Evolutionary conservation across 2,888 invertebrate genomes (phyloP), one percentile per base, ranked within the genome.

Genomic region (Aricia artaxerxes): DNA sequence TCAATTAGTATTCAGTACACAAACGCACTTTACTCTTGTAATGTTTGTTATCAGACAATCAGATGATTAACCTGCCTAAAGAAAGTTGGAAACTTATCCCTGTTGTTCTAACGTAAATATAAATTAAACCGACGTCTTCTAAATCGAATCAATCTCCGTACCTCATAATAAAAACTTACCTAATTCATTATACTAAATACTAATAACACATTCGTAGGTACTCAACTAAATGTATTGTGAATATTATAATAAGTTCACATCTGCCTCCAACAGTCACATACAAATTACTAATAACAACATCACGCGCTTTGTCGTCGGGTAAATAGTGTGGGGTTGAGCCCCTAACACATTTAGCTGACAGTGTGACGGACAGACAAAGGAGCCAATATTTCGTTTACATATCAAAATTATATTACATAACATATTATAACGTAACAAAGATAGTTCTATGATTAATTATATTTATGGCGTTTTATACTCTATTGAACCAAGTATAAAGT

Each of bases 221-320:
- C 69, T 61, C 24, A 61, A 24, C 61, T 64, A 69, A 35, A 38
- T 69, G 35, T 69, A 69, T 69, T 69, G 35, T 69, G 69, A 35
- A 11, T 31, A 69, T 31, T 69, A 35, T 69, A 69, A 69, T 69
- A 69, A 69, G 13, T 16, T 69, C 7, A 69, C 69, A 69, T 69
- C 69, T 69, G 69, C 69, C 69, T 24, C 38, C 16, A 69, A 76
- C 76, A 38, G 35, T 76, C 11, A 53, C 53, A 35, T 35, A 31
- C 44, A 49, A 49, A 76, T 76, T 57, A 76, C 57, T 57, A 76
- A 76, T 76, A 53, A 76, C 76, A 57, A 76, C 31, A 76, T 76
- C 57, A 76, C 44, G 44, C 9, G 44, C 76, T 53, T 35, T 35
- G 76, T 57, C 31, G 76, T 35, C 31, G 53, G 53, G 75, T 76